A percentile compares a stretch with the other conserved stretches of the same genome.
Conservation (phyloP, 2,113 vertebrate genomes). For the Amphiprion percula region DNA sequence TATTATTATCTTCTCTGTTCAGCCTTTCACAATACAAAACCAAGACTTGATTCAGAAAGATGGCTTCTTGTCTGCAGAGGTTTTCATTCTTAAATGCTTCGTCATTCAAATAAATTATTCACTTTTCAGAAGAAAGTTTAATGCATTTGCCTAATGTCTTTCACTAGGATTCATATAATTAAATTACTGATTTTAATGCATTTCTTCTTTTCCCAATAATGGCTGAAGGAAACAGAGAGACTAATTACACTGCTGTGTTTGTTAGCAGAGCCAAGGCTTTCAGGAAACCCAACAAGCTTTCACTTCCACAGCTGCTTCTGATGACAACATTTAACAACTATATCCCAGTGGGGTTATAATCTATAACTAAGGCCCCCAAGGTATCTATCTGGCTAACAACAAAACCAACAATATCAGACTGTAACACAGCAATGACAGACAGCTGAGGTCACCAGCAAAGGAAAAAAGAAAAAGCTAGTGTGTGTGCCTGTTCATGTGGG, state of each 20-base stretch:
- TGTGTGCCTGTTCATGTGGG: conserved; percentile 15
- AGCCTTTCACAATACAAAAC: background rate
- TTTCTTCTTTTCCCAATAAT: conserved; percentile 21
- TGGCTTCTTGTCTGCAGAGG: background rate
- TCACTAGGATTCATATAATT: conserved; percentile 9
- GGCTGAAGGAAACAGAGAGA: conserved; percentile 23
- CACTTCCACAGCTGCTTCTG: conserved; percentile 45
- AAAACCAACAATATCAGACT: conserved; percentile 45
- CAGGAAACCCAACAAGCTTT: conserved; percentile 10
- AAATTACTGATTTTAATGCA: conserved; percentile 38
- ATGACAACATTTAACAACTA: conserved; percentile 51
- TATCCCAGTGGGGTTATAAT: conserved; percentile 50
- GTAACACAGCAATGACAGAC: conserved; percentile 51
- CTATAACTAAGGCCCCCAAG: conserved; percentile 38
- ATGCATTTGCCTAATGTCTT: conserved; percentile 3
- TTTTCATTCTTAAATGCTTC: background rate
- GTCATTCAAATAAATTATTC: background rate
- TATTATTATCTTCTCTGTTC: background rate
- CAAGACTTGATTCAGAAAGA: background rate
- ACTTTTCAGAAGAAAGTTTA: conserved; percentile 21
- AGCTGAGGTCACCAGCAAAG: conserved; percentile 34
- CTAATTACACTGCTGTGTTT: conserved; percentile 35
- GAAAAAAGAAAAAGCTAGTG: background rate
- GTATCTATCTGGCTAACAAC: conserved; percentile 29
- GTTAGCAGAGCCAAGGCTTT: conserved; percentile 27